Evolutionary conservation across 2,797 vertebrate species (phyloP), one percentile per base, ranked within the genome.

Genomic region (Pogonophryne albipinna): DNA sequence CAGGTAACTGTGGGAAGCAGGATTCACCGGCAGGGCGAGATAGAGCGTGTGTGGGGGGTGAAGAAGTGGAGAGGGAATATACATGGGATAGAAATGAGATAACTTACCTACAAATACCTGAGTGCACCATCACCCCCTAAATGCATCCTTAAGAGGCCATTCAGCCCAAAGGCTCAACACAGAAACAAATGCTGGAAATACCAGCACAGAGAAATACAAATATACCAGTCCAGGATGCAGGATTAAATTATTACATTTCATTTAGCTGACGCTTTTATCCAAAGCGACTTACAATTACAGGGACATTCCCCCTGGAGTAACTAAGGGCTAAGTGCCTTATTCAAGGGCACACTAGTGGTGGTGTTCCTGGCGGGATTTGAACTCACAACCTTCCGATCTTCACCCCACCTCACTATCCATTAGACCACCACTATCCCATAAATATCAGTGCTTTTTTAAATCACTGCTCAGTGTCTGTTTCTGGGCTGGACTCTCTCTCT

Each of bases 1-100:
- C 85, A 93, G 89, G 92, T 91, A 86, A 92, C 79, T 85, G 76
- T 81, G 84, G 85, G 81, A 89, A 82, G 81, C 77, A 73, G 89
- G 88, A 91, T 92, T 88, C 87, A 88, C 73, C 71, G 34, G 74
- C 71, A 78, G 80, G 74, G 74, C 19, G 62, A 85, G 81, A 83
- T 71, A 75, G 80, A 74, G 79, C 70, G 50, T 78, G 83, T 16
- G 53, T 73, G 27, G 60, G 45, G 14, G 2, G 49, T 56, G 53
- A 63, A 63, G 71, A 71, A 66, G 74, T 74, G 66, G 78, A 82
- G 74, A 70, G 66, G 76, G 75, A 84, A 85, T 80, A 71, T 74
- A 83, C 84, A 78, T 56, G 64, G 76, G 76, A 84, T 76, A 85
- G 55, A 91, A 87, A 89, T 88, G 68, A 91, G 82, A 90, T 77